Percentiles rank a stretch among this genome's conserved stretches.
phyloP scores from a whole-genome alignment of 30 jellyfish, hydroid and myxozoan genomes.

The Hydractinia symbiolongicarpus region DNA sequence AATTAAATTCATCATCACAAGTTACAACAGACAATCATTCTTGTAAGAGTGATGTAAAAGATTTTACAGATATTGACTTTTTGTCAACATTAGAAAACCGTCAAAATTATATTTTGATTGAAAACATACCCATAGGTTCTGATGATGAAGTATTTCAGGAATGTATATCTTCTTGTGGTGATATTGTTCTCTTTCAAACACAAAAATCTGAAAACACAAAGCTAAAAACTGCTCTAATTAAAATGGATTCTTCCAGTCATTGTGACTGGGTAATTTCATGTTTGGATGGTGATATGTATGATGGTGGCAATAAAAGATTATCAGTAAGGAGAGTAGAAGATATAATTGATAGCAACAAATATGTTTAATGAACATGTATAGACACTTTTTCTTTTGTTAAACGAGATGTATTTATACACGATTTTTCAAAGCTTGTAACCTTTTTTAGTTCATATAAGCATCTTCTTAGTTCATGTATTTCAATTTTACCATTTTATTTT shows the following conservation, averaged over 20 bases:
- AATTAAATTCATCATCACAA: no score
- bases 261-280: constrained; percentile 30
- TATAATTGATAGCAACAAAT: neutral
- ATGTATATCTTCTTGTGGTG: constrained; percentile 2
- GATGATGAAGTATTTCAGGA: constrained; percentile 13
- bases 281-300: constrained; percentile 11
- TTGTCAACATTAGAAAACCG: neutral
- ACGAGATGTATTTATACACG: no score
- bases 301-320: constrained; percentile 1
- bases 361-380: no score
- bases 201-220: neutral
- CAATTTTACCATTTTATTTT: no score
- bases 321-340: constrained; percentile 6
- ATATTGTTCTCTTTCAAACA: neutral
- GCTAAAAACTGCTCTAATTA: neutral
- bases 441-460: no score
- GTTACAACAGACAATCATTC: no score
- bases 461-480: no score
- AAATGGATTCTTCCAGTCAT: constrained; percentile 5
- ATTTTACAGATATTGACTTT: neutral
- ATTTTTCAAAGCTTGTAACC: no score
- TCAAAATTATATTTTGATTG: constrained; percentile 8
- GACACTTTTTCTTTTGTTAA: no score
- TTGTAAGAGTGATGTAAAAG: no score
- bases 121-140: neutral